A percentile compares a stretch with the other conserved stretches of the same genome.
Evolutionary conservation across 2,113 vertebrate genomes (phyloP).

Genomic region (Sialia sialis): DNA sequence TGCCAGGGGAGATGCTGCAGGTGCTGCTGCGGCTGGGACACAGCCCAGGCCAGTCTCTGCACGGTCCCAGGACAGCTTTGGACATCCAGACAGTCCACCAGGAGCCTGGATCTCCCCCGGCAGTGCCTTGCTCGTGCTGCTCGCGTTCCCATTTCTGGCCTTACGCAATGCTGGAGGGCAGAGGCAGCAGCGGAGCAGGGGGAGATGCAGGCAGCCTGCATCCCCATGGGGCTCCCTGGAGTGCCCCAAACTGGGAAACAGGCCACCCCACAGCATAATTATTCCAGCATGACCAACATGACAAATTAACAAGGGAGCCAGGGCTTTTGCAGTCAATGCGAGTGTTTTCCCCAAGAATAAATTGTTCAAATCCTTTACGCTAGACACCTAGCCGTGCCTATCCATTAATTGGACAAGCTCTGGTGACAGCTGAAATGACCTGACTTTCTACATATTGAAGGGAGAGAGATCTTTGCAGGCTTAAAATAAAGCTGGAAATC

Average conservation of each 20-base stretch:
- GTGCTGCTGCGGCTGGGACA: not conserved
- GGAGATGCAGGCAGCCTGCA: not conserved
- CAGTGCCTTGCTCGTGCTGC: not conserved
- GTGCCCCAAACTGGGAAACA: not conserved
- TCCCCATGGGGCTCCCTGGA: not conserved
- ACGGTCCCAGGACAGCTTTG: not conserved
- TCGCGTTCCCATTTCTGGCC: not conserved
- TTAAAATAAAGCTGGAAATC: not conserved
- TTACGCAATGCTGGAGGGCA: not conserved
- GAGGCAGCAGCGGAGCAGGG: not conserved
- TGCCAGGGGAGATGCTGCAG: not conserved
- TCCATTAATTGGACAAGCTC: constrained; percentile 56
- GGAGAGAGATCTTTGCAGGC: not conserved
- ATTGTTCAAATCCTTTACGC: constrained; percentile 34
- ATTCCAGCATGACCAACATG: constrained; percentile 14
- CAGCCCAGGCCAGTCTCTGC: not conserved
- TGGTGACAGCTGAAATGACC: constrained; percentile 44
- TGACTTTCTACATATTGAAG: not conserved
- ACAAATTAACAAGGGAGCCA: constrained; percentile 27
- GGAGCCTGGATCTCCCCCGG: not conserved
- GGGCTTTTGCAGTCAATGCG: constrained; percentile 4
- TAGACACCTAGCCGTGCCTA: constrained; percentile 4
- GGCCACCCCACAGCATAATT: not conserved
- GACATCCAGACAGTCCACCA: not conserved
- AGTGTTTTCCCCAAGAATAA: constrained; percentile 21